Percentiles rank a stretch among this genome's conserved stretches.
Conservation (phyloP, 2,888 invertebrate species). For the Vandiemenella viatica region DNA sequence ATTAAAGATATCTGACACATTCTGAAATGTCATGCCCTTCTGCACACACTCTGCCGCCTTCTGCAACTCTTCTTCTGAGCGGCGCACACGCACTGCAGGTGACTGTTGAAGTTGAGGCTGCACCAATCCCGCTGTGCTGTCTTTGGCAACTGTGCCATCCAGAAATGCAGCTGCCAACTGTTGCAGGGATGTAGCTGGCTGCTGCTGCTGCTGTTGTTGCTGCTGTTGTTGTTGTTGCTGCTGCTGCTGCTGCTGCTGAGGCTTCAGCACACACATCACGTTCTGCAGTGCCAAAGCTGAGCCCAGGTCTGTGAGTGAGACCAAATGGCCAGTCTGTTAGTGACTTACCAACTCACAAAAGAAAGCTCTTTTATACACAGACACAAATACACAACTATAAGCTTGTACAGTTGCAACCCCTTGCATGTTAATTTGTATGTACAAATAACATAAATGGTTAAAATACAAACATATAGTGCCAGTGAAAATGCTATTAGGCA, state of each 20-base stretch:
- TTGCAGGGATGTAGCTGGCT: neutral
- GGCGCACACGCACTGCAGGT: slow-evolving; percentile 40
- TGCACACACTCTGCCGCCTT: slow-evolving; percentile 74
- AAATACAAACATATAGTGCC: no score
- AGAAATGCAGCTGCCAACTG: slow-evolving; percentile 9
- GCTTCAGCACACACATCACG: slow-evolving; percentile 6
- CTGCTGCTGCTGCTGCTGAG: slow-evolving; percentile 13
- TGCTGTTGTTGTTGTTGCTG: slow-evolving; percentile 1
- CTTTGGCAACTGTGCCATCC: neutral
- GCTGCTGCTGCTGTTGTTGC: no score
- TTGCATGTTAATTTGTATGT: no score
- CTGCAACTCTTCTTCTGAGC: slow-evolving; percentile 61
- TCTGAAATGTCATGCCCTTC: slow-evolving; percentile 76
- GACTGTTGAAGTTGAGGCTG: neutral
- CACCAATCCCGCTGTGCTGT: slow-evolving; percentile 19
- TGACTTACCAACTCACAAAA: no score
- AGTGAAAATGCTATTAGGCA: no score
- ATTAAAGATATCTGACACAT: slow-evolving; percentile 72
- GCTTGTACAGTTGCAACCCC: no score
- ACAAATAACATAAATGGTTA: no score
- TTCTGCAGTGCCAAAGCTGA: slow-evolving; percentile 8
- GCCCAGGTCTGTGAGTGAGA: slow-evolving; percentile 7
- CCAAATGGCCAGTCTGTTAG: neutral
- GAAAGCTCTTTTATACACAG: no score
- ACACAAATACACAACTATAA: no score